Evolutionary conservation across 2,797 vertebrate genomes (phyloP).

Genomic region (Arremon aurantiirostris): DNA sequence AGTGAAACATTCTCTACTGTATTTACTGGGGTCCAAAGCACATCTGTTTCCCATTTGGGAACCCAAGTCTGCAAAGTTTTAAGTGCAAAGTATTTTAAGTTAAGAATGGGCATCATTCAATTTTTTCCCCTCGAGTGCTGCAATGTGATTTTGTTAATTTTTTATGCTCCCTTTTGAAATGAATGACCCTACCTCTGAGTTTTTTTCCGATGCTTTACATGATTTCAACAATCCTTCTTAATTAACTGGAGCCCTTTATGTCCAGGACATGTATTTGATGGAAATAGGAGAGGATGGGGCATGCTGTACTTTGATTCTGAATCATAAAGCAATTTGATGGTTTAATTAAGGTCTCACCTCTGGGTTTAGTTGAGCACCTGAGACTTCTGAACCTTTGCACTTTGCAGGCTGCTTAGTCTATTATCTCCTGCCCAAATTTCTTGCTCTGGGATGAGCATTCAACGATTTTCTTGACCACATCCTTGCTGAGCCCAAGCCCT

Average conservation of each 20-base stretch:
- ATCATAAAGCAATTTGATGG: background rate
- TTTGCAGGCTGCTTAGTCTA: background rate
- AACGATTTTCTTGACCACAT: background rate
- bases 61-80: background rate
- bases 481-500: background rate
- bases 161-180: background rate
- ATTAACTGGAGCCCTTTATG: background rate
- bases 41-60: background rate
- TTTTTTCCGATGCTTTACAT: background rate
- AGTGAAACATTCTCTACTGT: fast-evolving
- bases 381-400: background rate
- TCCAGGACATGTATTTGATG: background rate
- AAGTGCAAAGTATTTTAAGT: background rate
- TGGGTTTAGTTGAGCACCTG: background rate
- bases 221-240: background rate
- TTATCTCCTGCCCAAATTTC: background rate
- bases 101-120: background rate
- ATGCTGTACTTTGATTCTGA: background rate
- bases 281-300: background rate
- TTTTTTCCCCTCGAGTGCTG: background rate
- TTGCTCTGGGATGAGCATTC: background rate
- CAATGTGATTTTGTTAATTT: background rate
- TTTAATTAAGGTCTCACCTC: background rate
- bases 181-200: background rate
- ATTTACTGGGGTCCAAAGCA: background rate